Percentiles rank a stretch among this genome's conserved stretches.
These are phyloP conservation scores for Xanthia icteritia DNA, from an alignment of 2,888 invertebrate species.

Conservation along the genomic window DNA sequence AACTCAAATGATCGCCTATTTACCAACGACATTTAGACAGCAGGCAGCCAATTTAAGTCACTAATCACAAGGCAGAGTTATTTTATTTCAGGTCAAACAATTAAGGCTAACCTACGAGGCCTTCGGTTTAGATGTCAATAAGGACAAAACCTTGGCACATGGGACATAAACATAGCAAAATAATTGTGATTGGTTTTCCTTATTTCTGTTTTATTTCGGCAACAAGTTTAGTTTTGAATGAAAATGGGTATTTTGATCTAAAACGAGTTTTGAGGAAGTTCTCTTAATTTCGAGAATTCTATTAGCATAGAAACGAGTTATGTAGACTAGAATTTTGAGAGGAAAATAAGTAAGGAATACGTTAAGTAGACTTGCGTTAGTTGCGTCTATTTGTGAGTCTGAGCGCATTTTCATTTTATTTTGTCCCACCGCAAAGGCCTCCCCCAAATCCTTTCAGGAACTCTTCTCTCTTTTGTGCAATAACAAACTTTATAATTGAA, in stretches of 20 bases:
- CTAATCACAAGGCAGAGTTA: not conserved
- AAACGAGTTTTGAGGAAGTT: not conserved
- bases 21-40: not conserved
- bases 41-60: not conserved
- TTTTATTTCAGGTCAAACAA: not conserved
- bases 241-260: not conserved
- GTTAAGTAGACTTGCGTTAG: not conserved
- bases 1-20: constrained; percentile 2
- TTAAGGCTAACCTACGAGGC: not conserved
- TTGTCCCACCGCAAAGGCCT: not conserved
- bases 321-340: not conserved
- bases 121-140: constrained; percentile 12
- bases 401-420: not conserved
- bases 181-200: constrained; percentile 18
- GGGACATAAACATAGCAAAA: not conserved
- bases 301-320: not conserved
- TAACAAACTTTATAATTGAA: not conserved
- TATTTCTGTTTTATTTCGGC: not conserved
- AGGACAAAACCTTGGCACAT: constrained; percentile 24
- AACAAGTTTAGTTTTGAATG: not conserved
- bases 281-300: not conserved
- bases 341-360: not conserved
- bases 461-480: not conserved
- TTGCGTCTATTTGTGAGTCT: no score
- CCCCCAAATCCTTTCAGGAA: not conserved